These are phyloP conservation scores for Diplodus sargus DNA, from an alignment of 2,797 vertebrate genomes.

Conservation along the genomic window DNA sequence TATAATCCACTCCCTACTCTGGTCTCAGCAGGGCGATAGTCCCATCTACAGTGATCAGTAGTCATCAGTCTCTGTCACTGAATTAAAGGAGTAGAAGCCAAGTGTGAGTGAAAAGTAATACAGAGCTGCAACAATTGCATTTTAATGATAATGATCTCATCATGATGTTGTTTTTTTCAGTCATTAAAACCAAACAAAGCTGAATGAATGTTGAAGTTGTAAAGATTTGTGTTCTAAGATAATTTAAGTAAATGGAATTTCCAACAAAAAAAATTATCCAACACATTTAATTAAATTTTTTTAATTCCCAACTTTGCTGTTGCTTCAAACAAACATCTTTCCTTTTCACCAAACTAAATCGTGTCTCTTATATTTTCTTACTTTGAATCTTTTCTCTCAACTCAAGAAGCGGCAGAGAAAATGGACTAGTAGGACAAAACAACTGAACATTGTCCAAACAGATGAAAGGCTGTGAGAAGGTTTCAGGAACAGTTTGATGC, in stretches of 20 bases:
- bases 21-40: conserved; percentile 41
- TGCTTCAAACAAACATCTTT: not conserved
- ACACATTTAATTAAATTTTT: not conserved
- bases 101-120: conserved; percentile 19
- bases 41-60: conserved; percentile 48
- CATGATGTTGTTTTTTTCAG: not conserved
- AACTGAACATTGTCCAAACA: conserved; percentile 49
- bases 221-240: not conserved
- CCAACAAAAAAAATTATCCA: not conserved
- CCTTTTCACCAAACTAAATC: not conserved
- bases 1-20: conserved; percentile 48
- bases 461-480: conserved; percentile 47
- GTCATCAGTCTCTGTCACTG: conserved; percentile 32
- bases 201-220: not conserved
- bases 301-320: conserved; percentile 1
- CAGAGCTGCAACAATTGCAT: not conserved
- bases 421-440: conserved; percentile 58
- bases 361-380: conserved; percentile 3
- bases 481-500: conserved; percentile 65
- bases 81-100: conserved; percentile 24
- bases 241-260: not conserved
- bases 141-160: conserved; percentile 7
- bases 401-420: conserved; percentile 32
- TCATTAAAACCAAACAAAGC: not conserved
- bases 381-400: conserved; percentile 47